Conservation (phyloP, 2,888 invertebrate genomes). For the Polietes domitor region DNA sequence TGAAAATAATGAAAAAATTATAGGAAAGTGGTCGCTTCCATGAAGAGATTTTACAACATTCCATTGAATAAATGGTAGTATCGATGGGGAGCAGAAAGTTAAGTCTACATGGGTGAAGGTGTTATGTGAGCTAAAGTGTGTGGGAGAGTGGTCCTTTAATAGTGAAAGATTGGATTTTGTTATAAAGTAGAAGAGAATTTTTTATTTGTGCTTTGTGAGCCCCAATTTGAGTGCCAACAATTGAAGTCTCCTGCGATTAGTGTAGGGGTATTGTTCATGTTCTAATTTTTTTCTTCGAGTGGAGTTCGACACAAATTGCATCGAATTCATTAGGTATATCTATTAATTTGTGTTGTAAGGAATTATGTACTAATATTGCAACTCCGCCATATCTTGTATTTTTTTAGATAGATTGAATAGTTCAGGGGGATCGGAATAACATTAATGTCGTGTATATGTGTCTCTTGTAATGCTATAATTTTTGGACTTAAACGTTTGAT, state of each 20-base stretch:
- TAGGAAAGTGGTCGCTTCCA: no score
- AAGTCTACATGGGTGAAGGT: no score
- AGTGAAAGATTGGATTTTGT: no score
- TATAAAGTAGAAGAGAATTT: no score
- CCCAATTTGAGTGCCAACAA: background rate
- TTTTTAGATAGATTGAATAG: background rate
- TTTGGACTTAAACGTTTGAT: no score
- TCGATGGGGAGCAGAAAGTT: no score
- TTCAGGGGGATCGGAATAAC: slow-evolving; percentile 3
- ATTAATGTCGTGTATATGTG: background rate
- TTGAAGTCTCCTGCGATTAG: slow-evolving; percentile 6
- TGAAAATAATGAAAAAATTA: no score
- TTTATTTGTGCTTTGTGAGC: background rate
- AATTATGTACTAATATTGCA: slow-evolving; percentile 7
- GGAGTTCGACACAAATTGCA: background rate
- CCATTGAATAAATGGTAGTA: no score
- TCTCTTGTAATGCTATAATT: no score
- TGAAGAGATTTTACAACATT: no score
- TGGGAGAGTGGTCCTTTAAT: no score
- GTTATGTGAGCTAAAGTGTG: no score
- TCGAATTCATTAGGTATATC: background rate
- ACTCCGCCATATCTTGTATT: background rate
- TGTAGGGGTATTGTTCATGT: background rate
- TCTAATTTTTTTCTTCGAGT: slow-evolving; percentile 8
- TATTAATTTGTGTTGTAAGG: background rate